Base-by-base conservation (phyloP, 2,113 vertebrate genomes). In the Neodontobutis hainanensis region DNA sequence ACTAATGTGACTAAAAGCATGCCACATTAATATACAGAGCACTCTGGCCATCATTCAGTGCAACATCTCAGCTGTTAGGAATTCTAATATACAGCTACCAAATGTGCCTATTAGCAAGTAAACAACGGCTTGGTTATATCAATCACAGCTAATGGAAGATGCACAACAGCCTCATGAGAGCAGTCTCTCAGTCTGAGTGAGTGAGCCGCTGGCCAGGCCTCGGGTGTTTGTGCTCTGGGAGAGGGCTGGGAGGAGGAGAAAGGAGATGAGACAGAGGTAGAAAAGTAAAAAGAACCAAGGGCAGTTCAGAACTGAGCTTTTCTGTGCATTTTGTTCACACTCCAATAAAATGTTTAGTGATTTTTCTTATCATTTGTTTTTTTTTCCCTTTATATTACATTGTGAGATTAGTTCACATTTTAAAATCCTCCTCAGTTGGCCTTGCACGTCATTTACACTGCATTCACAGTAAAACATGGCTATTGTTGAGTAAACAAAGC, bases 81-180 rank as follows among this genome's bases (percentile, higher is more conserved):
- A 12, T 43, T 51, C 3, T 45, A 15, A 44, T 45, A n/a, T 58
- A 61, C 61, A 59, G 16, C 32, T 8, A 4, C 7, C 8, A 2
- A 57, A 55, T 36, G 52, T 34, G 14, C 32, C 34, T 36, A 55
- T 55, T 55, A 55, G 35, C 52, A 38, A 55, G 52, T 55, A 55
- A 55, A 55, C 34, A 55, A 55, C 52, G 36, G 52, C 52, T 36
- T 34, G 52, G 9, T 55, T n/a, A n/a, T 46, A 68, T 61, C 46
- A 57, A 60, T 72, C 73, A 50, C 9, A 19, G 32, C 45, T 38
- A 35, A 51, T 40, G 40, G 19, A 12, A 34, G 36, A 40, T 27
- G 34, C 40, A 11, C 8, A 38, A 53, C 15, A 47, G 65, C 1
- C 32, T 57, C 19, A 27, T 27, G 19, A 27, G 19, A 2, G 19